Conservation (phyloP, 2,797 vertebrate species). For the Carcharodon carcharias region DNA sequence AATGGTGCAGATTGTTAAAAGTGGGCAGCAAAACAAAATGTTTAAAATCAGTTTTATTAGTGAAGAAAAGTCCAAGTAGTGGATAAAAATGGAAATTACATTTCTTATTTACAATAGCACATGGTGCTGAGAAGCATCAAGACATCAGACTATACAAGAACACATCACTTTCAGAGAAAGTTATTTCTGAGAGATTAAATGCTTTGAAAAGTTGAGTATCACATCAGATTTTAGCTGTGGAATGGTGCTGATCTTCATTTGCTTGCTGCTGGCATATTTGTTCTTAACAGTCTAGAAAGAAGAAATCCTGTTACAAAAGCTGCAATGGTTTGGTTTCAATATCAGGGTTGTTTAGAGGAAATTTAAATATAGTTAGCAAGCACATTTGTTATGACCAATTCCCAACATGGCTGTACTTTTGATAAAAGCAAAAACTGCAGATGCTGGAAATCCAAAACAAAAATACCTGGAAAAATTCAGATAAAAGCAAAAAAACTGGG, state of each 20-base stretch:
- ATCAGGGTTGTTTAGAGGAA: too few relatives aligned
- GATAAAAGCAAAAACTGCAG: too few relatives aligned
- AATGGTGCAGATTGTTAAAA: too few relatives aligned
- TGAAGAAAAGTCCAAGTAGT: neutral
- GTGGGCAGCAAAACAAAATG: neutral
- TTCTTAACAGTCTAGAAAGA: conserved; percentile 65
- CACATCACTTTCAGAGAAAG: neutral
- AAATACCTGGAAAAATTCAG: too few relatives aligned
- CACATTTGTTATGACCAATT: too few relatives aligned
- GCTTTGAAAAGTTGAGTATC: conserved; percentile 60
- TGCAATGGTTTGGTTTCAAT: too few relatives aligned
- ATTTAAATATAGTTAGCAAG: too few relatives aligned
- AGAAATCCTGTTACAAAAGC: too few relatives aligned
- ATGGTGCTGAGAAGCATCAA: conserved; percentile 27
- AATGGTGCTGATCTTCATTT: conserved; percentile 60
- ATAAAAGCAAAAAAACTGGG: too few relatives aligned
- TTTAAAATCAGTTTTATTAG: conserved; percentile 3
- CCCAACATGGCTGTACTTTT: too few relatives aligned
- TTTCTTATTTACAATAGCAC: conserved; percentile 35
- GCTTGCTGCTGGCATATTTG: conserved; percentile 67
- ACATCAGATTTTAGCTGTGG: conserved; percentile 60
- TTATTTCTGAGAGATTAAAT: conserved; percentile 42
- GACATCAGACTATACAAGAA: neutral
- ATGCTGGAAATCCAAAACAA: too few relatives aligned
- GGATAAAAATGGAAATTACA: neutral